These are phyloP conservation scores for Diglossa cyanea DNA, from an alignment of 2,797 vertebrate genomes.

Conservation along the genomic window DNA sequence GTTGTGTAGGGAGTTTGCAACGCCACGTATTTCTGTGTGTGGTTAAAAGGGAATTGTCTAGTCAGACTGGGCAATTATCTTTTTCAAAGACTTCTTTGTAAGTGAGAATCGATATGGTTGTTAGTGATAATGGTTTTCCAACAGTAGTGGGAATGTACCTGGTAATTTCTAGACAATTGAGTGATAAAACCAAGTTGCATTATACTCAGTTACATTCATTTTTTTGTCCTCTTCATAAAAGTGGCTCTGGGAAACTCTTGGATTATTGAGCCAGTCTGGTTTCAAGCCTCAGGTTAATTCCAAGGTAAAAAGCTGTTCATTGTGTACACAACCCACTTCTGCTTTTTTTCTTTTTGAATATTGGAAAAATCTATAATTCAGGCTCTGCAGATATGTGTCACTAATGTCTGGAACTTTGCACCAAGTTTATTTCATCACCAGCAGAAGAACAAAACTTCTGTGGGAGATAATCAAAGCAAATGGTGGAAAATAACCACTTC, in stretches of 20 bases:
- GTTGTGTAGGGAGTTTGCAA: background rate
- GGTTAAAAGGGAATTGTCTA: conserved; percentile 8
- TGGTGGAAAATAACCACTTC: background rate
- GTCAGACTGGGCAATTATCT: background rate
- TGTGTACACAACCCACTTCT: background rate
- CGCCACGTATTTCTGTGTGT: background rate
- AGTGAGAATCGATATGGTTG: conserved; percentile 22
- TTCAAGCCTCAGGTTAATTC: background rate
- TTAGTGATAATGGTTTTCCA: conserved; percentile 42
- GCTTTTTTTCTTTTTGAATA: background rate
- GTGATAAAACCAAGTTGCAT: conserved; percentile 11
- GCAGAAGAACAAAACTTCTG: background rate
- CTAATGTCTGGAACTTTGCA: conserved; percentile 2
- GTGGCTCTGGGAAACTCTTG: background rate
- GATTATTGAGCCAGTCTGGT: background rate
- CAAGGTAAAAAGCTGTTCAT: background rate
- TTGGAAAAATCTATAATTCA: background rate
- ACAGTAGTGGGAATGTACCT: background rate
- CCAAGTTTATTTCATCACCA: background rate
- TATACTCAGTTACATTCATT: background rate
- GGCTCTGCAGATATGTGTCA: background rate
- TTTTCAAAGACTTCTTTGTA: conserved; percentile 11
- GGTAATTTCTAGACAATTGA: conserved; percentile 42
- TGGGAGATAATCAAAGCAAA: background rate
- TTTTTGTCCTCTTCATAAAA: background rate